Percentiles rank a stretch among this genome's conserved stretches.
Conservation (phyloP, 2,113 vertebrate species). For the chimpanzee (Pan troglodytes) region DNA sequence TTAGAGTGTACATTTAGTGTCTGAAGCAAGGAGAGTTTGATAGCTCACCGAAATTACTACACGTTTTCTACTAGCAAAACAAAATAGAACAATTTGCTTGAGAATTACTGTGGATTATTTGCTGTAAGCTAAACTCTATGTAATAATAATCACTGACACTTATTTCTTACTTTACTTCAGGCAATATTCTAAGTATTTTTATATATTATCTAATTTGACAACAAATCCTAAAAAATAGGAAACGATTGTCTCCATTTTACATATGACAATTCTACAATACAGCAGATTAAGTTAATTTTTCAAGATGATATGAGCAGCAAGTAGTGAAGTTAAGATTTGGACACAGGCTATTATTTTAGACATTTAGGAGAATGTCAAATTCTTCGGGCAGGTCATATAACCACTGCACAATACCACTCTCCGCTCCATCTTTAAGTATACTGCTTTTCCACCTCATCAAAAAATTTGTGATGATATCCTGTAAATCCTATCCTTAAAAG, state of each 20-base stretch:
- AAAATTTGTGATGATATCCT: neutral
- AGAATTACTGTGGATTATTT: neutral
- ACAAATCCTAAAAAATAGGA: neutral
- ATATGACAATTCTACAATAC: neutral
- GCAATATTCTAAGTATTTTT: neutral
- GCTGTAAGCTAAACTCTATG: neutral
- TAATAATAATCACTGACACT: neutral
- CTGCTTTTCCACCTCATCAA: neutral
- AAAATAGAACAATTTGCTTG: neutral
- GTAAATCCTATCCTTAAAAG: neutral
- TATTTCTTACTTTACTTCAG: neutral
- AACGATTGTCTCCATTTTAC: neutral
- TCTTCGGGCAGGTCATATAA: neutral
- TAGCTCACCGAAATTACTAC: neutral
- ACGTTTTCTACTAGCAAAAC: neutral
- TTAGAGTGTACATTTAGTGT: neutral
- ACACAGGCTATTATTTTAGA: neutral
- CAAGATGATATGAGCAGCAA: neutral
- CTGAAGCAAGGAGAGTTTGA: neutral
- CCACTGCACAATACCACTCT: accelerated
- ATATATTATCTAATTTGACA: neutral
- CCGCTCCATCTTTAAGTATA: neutral
- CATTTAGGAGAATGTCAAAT: neutral
- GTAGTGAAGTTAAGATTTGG: neutral
- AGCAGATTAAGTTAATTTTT: neutral